Base-by-base conservation (phyloP, 2,888 invertebrate genomes). In the Brachycybe producta region DNA sequence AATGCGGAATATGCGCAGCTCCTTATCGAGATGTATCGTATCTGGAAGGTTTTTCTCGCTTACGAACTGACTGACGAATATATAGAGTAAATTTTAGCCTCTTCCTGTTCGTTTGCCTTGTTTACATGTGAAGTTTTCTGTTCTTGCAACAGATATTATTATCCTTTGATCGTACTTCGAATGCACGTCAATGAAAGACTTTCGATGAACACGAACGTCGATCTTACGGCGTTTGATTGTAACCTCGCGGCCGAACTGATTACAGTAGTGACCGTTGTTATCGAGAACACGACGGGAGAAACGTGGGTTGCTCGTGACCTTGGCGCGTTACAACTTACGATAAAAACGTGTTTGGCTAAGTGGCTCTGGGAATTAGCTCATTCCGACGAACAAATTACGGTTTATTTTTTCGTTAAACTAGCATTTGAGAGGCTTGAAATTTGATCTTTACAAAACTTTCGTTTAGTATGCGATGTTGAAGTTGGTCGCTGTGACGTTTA, bases 161-260 rank as follows among this genome's bases (percentile, higher is more conserved):
- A 71, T 56, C 75, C 78, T 11, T 63, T 76, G 32, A 62, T 81
- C 42, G 62, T 75, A 44, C 71, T 71, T 54, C 67, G 74, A 45
- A 61, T 80, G 28, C 71, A 75, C 57, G 75, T 73, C 59, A 79
- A 78, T 65, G 69, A 74, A 1, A 72, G 72, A 2, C 76, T 78
- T 23, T 69, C 74, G 63, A 61, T 76, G 15, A 67, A 67, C 57
- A 50, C 39, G 30, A 57, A 65, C 17, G 68, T 70, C 24, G 72
- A 75, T 1, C 66, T 72, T 5, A 53, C 56, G 17, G 40, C 53
- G 46, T 64, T 74, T 41, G 71, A 75, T 43, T 73, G 73, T 57
- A 74, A 74, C 24, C 77, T 79, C 64, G 62, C 64, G 26, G 58
- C 55, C 19, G 39, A 53, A n/a, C 55, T 56, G 27, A 42, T 46